phyloP scores from a whole-genome alignment of 2,888 invertebrate species.

The Lamproptera curius region DNA sequence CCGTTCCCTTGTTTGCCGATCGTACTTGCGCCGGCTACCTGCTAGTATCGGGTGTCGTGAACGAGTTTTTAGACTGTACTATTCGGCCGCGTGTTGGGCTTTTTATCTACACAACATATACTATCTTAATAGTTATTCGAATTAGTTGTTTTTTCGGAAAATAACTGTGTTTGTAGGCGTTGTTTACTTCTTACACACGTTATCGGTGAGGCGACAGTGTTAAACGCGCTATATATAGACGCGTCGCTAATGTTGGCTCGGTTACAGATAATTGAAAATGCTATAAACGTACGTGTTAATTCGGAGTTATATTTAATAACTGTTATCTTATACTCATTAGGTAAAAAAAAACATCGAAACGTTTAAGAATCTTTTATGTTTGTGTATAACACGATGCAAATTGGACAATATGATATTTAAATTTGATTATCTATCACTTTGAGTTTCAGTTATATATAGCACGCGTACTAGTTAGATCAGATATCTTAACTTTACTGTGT shows the following conservation, averaged over 20 bases:
- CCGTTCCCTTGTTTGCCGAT: conserved; percentile 56
- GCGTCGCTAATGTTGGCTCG: not conserved
- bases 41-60: conserved; percentile 24
- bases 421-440: too few relatives aligned
- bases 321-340: too few relatives aligned
- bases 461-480: too few relatives aligned
- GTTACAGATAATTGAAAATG: not conserved
- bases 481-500: too few relatives aligned
- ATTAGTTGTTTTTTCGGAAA: conserved; percentile 17
- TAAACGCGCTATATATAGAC: not conserved
- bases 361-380: too few relatives aligned
- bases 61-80: conserved; percentile 13
- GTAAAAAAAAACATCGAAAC: too few relatives aligned
- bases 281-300: not conserved
- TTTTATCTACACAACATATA: conserved; percentile 14
- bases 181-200: not conserved
- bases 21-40: conserved; percentile 45
- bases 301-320: too few relatives aligned
- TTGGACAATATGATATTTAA: too few relatives aligned
- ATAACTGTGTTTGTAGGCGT: conserved; percentile 2
- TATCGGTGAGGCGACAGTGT: not conserved
- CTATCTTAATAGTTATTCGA: conserved; percentile 18
- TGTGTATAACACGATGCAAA: too few relatives aligned
- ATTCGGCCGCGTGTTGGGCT: conserved; percentile 9
- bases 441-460: too few relatives aligned